Evolutionary conservation across 2,113 vertebrate genomes (phyloP).

Genomic region (Pteropus alecto): DNA sequence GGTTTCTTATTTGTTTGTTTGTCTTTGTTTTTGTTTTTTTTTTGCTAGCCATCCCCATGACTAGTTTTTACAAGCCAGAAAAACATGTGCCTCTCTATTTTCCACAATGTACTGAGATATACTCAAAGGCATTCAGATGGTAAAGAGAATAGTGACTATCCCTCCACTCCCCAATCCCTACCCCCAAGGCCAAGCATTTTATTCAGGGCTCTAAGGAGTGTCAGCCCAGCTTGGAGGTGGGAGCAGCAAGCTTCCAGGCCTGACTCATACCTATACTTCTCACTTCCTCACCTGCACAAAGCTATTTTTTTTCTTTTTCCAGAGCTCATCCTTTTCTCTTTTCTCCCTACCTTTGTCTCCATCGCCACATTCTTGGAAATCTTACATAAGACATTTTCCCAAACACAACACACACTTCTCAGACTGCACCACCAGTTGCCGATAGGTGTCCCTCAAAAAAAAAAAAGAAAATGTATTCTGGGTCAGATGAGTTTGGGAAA

Average conservation of each 20-base stretch:
- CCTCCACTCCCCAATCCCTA: background rate
- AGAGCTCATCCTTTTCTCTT: background rate
- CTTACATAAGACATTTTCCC: background rate
- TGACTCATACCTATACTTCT: background rate
- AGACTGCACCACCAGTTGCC: background rate
- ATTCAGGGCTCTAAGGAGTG: rapidly evolving
- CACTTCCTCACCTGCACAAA: background rate
- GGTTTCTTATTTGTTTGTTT: background rate
- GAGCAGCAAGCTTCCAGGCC: background rate
- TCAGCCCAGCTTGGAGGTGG: background rate
- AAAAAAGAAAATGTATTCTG: background rate
- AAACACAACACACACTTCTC: background rate
- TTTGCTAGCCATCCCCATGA: background rate
- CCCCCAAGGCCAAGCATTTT: background rate
- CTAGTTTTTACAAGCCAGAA: background rate
- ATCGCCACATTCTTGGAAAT: background rate
- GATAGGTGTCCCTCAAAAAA: background rate
- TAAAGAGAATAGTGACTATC: background rate
- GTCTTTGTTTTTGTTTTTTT: background rate
- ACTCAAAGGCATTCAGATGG: background rate
- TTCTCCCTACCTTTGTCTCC: background rate
- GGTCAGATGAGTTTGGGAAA: background rate
- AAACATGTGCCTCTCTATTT: background rate
- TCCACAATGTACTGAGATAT: background rate
- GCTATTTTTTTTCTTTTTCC: background rate